phyloP scores from a whole-genome alignment of 2,888 invertebrate species.

The Tryphoninae sp. region DNA sequence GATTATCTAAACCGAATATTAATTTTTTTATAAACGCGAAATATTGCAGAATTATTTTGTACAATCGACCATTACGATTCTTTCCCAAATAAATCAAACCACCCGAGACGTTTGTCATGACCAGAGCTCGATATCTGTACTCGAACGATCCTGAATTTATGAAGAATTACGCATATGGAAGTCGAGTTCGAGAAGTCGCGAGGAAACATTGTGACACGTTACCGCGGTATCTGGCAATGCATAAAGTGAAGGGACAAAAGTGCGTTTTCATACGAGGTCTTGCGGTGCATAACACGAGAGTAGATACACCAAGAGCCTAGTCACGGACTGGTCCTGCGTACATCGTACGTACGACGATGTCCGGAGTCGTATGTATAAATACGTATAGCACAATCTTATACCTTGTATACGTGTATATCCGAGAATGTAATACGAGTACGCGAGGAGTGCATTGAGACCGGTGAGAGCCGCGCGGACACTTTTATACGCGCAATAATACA shows the following conservation, averaged over 20 bases:
- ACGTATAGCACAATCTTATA: not conserved
- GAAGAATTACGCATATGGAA: slow-evolving; percentile 44
- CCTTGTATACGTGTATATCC: not conserved
- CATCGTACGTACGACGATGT: slow-evolving; percentile 8
- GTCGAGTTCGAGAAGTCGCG: slow-evolving; percentile 50
- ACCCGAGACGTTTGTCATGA: not conserved
- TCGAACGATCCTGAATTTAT: slow-evolving; percentile 33
- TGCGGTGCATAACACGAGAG: slow-evolving; percentile 11
- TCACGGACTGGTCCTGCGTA: slow-evolving; percentile 38
- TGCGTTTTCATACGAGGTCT: slow-evolving; percentile 41
- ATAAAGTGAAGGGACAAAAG: slow-evolving; percentile 46
- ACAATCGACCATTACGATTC: not conserved
- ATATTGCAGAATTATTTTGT: not conserved
- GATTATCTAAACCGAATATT: no score
- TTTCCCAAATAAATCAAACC: not conserved
- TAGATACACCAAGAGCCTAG: slow-evolving; percentile 33
- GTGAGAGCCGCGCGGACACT: slow-evolving; percentile 38
- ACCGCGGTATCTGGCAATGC: slow-evolving; percentile 16
- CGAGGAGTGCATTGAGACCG: slow-evolving; percentile 40
- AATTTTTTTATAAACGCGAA: no score
- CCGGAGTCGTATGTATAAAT: not conserved
- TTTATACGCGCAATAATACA: slow-evolving; percentile 57
- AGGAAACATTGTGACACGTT: slow-evolving; percentile 26
- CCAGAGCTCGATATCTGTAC: not conserved
- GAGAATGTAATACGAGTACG: slow-evolving; percentile 34